phyloP scores from a whole-genome alignment of 2,888 invertebrate genomes.

The Agrypnus murinus region DNA sequence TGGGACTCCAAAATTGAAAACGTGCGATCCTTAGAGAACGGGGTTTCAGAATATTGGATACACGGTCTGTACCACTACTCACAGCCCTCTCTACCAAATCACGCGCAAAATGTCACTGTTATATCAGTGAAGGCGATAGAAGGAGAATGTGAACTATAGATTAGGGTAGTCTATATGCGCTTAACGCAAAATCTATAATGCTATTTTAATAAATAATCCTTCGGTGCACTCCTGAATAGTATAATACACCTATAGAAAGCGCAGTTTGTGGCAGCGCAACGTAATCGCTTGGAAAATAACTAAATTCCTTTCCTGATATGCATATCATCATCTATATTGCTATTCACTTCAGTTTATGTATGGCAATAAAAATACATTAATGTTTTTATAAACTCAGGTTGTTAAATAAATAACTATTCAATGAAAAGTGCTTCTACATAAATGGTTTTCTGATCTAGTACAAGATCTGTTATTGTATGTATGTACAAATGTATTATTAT shows the following conservation, averaged over 20 bases:
- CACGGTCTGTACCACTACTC: slow-evolving; percentile 35
- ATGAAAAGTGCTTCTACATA: too few relatives aligned
- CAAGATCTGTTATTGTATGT: too few relatives aligned
- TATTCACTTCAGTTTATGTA: too few relatives aligned
- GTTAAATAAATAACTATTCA: too few relatives aligned
- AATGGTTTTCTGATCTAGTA: too few relatives aligned
- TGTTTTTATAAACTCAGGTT: too few relatives aligned
- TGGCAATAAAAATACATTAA: too few relatives aligned
- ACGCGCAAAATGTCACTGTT: slow-evolving; percentile 49
- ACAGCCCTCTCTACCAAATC: slow-evolving; percentile 42
- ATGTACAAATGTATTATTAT: too few relatives aligned
- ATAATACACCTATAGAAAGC: slow-evolving; percentile 25
- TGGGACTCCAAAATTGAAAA: slow-evolving; percentile 50
- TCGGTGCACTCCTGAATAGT: slow-evolving; percentile 34
- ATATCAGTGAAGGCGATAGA: slow-evolving; percentile 38
- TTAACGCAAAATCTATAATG: slow-evolving; percentile 43
- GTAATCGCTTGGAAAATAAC: slow-evolving; percentile 33
- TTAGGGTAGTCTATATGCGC: slow-evolving; percentile 34
- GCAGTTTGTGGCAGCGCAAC: slow-evolving; percentile 19
- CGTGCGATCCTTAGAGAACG: slow-evolving; percentile 51
- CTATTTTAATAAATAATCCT: slow-evolving; percentile 40
- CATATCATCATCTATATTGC: too few relatives aligned
- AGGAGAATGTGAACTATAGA: slow-evolving; percentile 42
- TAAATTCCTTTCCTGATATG: slow-evolving; percentile 21
- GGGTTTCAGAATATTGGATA: slow-evolving; percentile 46